Evolutionary conservation across 2,888 invertebrate species (phyloP), one percentile per base, ranked within the genome.

Genomic region (Drosophila prostipennis): DNA sequence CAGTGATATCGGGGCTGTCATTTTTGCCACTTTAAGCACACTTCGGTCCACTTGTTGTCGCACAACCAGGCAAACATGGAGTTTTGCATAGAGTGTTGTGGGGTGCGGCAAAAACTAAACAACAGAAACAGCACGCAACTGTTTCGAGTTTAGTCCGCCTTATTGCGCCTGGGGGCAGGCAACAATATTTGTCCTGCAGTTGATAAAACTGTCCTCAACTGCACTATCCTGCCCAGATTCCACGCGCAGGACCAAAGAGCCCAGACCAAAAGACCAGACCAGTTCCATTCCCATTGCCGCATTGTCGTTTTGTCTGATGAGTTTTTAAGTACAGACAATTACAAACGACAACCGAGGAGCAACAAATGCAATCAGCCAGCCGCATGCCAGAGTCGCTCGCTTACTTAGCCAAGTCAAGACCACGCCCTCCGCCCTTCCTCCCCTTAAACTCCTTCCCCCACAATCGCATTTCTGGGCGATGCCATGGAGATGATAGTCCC

Each of bases 281-380:
- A 5, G 29, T 5, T 26, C 26, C 29, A 29, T 11, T 36, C 10
- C 34, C 51, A 51, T 42, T 45, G 74, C 53, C 72, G 71, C 84
- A 84, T 84, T 85, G 85, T 84, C 76, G 79, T 85, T 81, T 34
- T 71, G 85, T 85, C 79, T 84, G 84, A 84, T 84, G 84, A 84
- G 84, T 80, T 84, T 88, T 84, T 84, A 84, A 84, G 84, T 80
- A 83, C 88, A 72, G 79, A 83, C 89, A 84, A 88, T 83, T 85
- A 82, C 86, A 78, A 85, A 76, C 56, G 69, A 80, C 76, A 83
- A 80, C 64, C 79, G 75, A 72, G 67, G 57, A 71, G 68, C 53
- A 55, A 45, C 52, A 61, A 60, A 59, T 46, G 60, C 67, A 73
- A 68, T 78, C 43, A 72, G 63, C 51, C 43, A 63, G 61, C 56